phyloP scores from a whole-genome alignment of 2,797 vertebrate species.

The Pseudochromis fuscus region DNA sequence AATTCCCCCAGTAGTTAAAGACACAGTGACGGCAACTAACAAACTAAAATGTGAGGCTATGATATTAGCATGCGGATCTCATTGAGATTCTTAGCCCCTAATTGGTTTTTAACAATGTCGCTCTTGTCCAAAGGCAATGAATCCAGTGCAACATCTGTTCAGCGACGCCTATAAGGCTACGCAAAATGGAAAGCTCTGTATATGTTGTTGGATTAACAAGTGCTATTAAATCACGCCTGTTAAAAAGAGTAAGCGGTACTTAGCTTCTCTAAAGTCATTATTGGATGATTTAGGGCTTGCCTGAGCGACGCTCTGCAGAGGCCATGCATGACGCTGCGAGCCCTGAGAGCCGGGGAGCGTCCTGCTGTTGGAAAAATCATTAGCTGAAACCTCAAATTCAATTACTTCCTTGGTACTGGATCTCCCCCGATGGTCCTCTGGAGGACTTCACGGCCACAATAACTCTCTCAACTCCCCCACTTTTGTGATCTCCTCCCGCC shows the following conservation, averaged over 20 bases:
- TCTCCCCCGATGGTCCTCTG: slow-evolving; percentile 61
- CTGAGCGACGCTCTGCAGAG: slow-evolving; percentile 38
- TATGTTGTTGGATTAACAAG: slow-evolving; percentile 60
- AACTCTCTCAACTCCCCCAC: slow-evolving; percentile 45
- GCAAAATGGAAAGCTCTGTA: slow-evolving; percentile 38
- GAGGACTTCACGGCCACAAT: slow-evolving; percentile 50
- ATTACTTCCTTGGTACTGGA: slow-evolving; percentile 65
- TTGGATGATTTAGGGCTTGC: slow-evolving; percentile 57
- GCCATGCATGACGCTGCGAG: slow-evolving; percentile 51
- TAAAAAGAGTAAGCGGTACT: slow-evolving; percentile 59
- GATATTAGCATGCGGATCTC: slow-evolving; percentile 20
- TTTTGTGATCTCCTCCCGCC: slow-evolving; percentile 34
- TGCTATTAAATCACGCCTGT: slow-evolving; percentile 60
- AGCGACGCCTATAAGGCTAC: slow-evolving; percentile 20
- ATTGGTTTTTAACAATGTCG: slow-evolving; percentile 45
- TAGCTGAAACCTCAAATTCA: slow-evolving; percentile 72
- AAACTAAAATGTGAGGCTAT: slow-evolving; percentile 21
- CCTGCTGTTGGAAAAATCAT: slow-evolving; percentile 67
- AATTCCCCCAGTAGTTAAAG: slow-evolving; percentile 6
- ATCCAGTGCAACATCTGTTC: slow-evolving; percentile 52
- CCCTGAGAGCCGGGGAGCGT: slow-evolving; percentile 29
- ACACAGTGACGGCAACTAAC: slow-evolving; percentile 8
- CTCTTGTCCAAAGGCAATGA: slow-evolving; percentile 48
- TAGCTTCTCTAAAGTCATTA: slow-evolving; percentile 60
- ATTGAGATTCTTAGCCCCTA: slow-evolving; percentile 30